Conservation (phyloP, 2,113 vertebrate species). For the Mellivora capensis region DNA sequence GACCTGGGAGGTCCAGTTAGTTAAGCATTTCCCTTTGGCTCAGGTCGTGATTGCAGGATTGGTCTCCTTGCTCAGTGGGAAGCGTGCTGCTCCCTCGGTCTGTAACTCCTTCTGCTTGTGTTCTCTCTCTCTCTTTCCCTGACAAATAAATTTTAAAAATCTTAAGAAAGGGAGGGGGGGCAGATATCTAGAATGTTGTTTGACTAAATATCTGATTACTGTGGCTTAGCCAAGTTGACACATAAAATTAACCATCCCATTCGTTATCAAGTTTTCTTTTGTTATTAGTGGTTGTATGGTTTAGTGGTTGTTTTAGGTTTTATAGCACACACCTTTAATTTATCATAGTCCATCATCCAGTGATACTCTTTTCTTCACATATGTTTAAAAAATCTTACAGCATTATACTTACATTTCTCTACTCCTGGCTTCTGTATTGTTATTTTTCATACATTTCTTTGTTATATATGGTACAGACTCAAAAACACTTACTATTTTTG, state of each 20-base stretch:
- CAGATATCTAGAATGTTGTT: neutral
- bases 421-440: neutral
- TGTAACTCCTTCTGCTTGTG: no score
- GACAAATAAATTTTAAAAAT: neutral
- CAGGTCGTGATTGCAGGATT: no score
- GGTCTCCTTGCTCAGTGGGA: no score
- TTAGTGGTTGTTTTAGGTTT: neutral
- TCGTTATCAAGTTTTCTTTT: neutral
- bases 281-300: neutral
- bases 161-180: neutral
- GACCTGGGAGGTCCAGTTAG: no score
- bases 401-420: neutral
- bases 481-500: neutral
- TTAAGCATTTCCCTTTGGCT: no score
- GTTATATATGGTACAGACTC: neutral
- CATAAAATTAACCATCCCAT: neutral
- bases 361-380: neutral
- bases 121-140: no score
- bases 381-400: neutral
- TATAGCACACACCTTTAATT: neutral
- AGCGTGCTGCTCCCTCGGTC: no score
- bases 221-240: neutral
- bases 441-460: neutral
- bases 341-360: neutral
- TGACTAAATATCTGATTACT: neutral